Percentiles rank a stretch among this genome's conserved stretches.
Evolutionary conservation across 2,113 vertebrate genomes (phyloP).

Genomic region (Barnardius zonarius): DNA sequence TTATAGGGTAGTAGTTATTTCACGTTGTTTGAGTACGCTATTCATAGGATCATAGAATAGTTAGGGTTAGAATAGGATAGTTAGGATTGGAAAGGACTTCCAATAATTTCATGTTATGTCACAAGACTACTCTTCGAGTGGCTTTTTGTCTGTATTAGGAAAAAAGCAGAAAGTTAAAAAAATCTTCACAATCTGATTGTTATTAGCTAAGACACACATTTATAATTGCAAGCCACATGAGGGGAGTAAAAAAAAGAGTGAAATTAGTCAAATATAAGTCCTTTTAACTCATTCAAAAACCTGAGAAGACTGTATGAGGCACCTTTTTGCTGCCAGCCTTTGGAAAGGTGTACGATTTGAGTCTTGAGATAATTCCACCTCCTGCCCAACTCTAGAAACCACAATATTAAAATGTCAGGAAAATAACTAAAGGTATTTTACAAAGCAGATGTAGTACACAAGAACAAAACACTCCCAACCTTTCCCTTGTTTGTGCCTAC

Average conservation of each 20-base stretch:
- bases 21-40: too few relatives aligned
- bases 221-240: constrained; percentile 16
- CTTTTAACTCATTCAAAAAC: constrained; percentile 58
- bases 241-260: neutral
- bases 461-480: neutral
- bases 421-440: constrained; percentile 8
- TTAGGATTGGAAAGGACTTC: too few relatives aligned
- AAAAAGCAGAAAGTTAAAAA: neutral
- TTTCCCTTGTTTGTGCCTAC: neutral
- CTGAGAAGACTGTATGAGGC: constrained; percentile 61
- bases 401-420: constrained; percentile 79
- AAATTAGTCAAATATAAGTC: constrained; percentile 5
- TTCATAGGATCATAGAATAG: too few relatives aligned
- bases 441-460: neutral
- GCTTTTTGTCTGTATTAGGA: too few relatives aligned
- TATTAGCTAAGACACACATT: constrained; percentile 52
- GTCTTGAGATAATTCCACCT: constrained; percentile 83
- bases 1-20: too few relatives aligned
- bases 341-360: constrained; percentile 87
- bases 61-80: too few relatives aligned
- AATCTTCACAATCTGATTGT: constrained; percentile 1
- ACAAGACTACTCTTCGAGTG: too few relatives aligned
- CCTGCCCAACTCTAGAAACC: constrained; percentile 84
- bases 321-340: constrained; percentile 89
- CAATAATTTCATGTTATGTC: too few relatives aligned